Base-by-base conservation (phyloP, 2,797 vertebrate genomes). In the Sebastes oblongus region DNA sequence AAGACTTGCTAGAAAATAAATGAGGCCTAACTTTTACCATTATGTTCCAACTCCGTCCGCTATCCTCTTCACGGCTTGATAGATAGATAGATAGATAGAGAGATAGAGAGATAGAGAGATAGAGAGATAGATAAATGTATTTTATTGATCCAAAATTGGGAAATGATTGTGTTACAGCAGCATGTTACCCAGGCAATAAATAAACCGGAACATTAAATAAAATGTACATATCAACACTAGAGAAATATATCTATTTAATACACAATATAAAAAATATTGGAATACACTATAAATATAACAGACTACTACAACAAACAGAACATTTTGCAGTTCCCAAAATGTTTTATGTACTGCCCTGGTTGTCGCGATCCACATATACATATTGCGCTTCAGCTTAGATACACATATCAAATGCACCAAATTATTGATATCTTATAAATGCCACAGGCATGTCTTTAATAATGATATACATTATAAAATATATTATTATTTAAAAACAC, bases 361-460 rank as follows among this genome's bases (percentile, higher is more conserved):
- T 66, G 50, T 68, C 16, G 16, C 5, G 62, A 22, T 67, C 16
- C 22, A 52, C 27, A 27, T 18, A 77, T 54, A 74, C n/a, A 68
- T 22, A 12, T 59, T 54, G 24, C 58, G 59, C 50, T 66, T 58
- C 13, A 72, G 58, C 24, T 62, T 20, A 56, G 25, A 67, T 39
- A 60, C 36, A 58, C 22, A 46, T 30, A 75, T 69, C 20, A 78
- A 55, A 69, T 54, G 27, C 67, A 59, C 2, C 8, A 52, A 70
- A 65, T 78, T 27, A 80, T 36, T 61, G 30, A 73, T 66, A 62
- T 72, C 11, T 39, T 64, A 60, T n/a, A 79, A 55, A 78, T 65
- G 50, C 61, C 39, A 71, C 8, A 56, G 55, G 52, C 72, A 78
- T 46, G 22, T 61, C 39, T 84, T 80, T 62, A 75, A 80, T 66